Conservation (phyloP, 2,888 invertebrate species). For the Terebella lapidaria region DNA sequence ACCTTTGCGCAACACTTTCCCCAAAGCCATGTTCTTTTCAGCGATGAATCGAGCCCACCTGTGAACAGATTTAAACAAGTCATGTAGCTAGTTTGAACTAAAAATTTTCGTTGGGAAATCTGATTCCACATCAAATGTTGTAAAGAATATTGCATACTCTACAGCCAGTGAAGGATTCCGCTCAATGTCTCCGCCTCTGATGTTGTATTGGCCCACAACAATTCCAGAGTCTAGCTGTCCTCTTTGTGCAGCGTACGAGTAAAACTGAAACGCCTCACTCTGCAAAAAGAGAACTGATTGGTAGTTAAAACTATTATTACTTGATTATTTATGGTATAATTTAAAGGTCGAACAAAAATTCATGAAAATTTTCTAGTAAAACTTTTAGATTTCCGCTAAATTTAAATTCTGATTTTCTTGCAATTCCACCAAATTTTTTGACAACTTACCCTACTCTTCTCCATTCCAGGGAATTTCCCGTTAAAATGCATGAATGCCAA, state of each 20-base stretch:
- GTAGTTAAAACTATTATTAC: too few relatives aligned
- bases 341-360: neutral
- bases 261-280: slow-evolving; percentile 39
- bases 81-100: too few relatives aligned
- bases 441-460: slow-evolving; percentile 26
- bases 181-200: slow-evolving; percentile 33
- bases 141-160: too few relatives aligned
- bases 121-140: too few relatives aligned
- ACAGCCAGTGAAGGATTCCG: too few relatives aligned
- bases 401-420: too few relatives aligned
- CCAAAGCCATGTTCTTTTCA: slow-evolving; percentile 42
- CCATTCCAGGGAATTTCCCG: slow-evolving; percentile 34
- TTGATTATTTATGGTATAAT: neutral
- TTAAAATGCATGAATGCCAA: slow-evolving; percentile 41
- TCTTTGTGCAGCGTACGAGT: slow-evolving; percentile 33
- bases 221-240: slow-evolving; percentile 43
- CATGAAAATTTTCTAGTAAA: neutral
- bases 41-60: slow-evolving; percentile 48
- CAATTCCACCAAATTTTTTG: too few relatives aligned
- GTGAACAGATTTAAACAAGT: slow-evolving; percentile 8
- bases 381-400: too few relatives aligned
- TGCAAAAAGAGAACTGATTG: slow-evolving; percentile 22
- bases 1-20: slow-evolving; percentile 36
- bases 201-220: slow-evolving; percentile 35
- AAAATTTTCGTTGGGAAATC: too few relatives aligned